Evolutionary conservation across 1,140 invertebrate species (phyloP), one percentile per base, ranked within the genome.

Genomic region (Saxidomus purpurata): DNA sequence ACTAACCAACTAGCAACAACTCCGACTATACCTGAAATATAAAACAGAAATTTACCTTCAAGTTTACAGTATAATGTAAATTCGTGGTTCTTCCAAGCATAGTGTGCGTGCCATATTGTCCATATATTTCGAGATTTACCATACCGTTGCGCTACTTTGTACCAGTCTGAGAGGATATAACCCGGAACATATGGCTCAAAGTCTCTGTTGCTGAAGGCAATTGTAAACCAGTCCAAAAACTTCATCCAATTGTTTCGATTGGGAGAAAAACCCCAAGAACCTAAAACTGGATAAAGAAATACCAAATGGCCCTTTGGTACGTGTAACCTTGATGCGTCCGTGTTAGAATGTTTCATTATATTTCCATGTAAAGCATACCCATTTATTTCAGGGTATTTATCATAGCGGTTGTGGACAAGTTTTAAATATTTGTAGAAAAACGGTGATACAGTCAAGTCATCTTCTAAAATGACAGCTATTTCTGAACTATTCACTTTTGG

Each of bases 91-190:
- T 81, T 89, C 83, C 90, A 90, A 17, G 89, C 80, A 74, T 91
- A 89, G 82, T 93, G 91, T 17, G 92, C 90, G 69, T 92, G 91
- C 93, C 93, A 93, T 71, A 93, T 93, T 19, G 90, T 87, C 93
- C 93, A 93, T 89, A 93, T 93, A 6, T 76, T 38, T 19, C 90
- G 59, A 3, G 82, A 49, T 15, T 59, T 88, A 17, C 90, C 90
- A 31, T 19, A 15, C 55, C 80, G 59, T 0, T 34, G 28, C 19
- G 90, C 76, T 9, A 11, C 22, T 19, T 52, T 25, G 76, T 90
- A 92, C 90, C 91, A 92, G 13, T 8, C 55, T 15, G 90, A 77
- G 1, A 89, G 86, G n/a, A 81, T 52, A 79, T 91, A 87, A 9
- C 82, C 76, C 15, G 92, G 91, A 11, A 93, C 91, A 13, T 31